Evolutionary conservation across 2,888 invertebrate genomes (phyloP).

Genomic region (Lasius fuliginosus): DNA sequence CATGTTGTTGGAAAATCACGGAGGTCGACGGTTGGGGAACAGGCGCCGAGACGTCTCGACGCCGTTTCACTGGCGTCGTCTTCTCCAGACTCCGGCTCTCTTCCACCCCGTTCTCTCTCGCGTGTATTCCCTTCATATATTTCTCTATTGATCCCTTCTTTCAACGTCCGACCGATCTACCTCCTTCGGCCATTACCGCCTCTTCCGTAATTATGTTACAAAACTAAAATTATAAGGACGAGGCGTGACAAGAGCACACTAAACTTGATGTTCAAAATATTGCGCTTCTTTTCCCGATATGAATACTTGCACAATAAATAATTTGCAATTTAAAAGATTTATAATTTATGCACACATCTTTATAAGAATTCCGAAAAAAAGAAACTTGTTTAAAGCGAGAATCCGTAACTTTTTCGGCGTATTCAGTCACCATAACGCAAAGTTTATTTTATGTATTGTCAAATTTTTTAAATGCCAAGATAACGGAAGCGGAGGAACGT

Average conservation of each 20-base stretch:
- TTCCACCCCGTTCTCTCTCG: constrained; percentile 26
- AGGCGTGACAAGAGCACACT: not conserved
- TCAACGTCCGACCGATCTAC: constrained; percentile 39
- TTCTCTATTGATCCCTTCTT: constrained; percentile 65
- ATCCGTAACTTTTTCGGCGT: not conserved
- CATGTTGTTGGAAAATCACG: constrained; percentile 79
- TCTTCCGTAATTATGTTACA: constrained; percentile 24
- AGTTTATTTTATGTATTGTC: not conserved
- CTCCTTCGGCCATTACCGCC: constrained; percentile 1
- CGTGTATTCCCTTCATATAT: constrained; percentile 44
- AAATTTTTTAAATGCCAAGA: constrained; percentile 21
- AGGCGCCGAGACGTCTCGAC: constrained; percentile 83
- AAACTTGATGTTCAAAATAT: not conserved
- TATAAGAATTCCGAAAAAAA: not conserved
- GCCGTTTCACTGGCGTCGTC: constrained; percentile 79
- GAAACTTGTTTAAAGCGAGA: not conserved
- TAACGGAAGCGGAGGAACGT: not conserved
- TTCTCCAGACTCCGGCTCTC: constrained; percentile 57
- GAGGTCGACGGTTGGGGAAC: constrained; percentile 56
- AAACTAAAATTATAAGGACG: not conserved
- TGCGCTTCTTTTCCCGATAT: not conserved
- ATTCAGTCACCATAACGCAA: not conserved
- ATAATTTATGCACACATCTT: not conserved
- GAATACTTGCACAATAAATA: not conserved
- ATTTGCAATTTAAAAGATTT: not conserved